Percentiles rank a stretch among this genome's conserved stretches.
phyloP scores from a whole-genome alignment of 1,140 invertebrate species.

The Hesperophylax magnus region DNA sequence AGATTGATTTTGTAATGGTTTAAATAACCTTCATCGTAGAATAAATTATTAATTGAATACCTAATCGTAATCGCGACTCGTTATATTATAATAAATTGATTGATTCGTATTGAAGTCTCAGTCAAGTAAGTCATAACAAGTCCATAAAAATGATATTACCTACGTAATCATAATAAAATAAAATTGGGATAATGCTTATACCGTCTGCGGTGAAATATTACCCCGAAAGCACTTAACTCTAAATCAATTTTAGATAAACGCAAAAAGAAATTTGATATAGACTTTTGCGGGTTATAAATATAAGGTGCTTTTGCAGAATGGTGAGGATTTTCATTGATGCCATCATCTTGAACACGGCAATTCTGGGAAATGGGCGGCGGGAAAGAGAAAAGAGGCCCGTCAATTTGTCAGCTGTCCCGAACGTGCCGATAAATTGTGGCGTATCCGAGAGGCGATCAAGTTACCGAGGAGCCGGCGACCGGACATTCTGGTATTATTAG shows the following conservation, averaged over 20 bases:
- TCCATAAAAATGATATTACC: too few relatives aligned
- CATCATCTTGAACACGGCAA: background rate
- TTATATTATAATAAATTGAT: too few relatives aligned
- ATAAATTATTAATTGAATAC: too few relatives aligned
- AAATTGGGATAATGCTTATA: too few relatives aligned
- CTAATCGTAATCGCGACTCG: too few relatives aligned
- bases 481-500: background rate
- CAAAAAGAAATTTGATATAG: background rate
- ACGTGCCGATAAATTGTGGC: background rate
- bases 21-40: too few relatives aligned
- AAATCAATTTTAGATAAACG: background rate
- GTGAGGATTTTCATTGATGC: background rate
- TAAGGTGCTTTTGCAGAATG: background rate
- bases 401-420: slow-evolving; percentile 1
- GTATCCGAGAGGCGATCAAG: background rate
- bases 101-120: too few relatives aligned
- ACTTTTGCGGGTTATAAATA: background rate
- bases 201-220: too few relatives aligned
- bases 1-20: too few relatives aligned
- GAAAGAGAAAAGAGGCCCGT: background rate
- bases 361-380: background rate
- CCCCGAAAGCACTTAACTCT: background rate
- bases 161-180: too few relatives aligned
- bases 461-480: too few relatives aligned
- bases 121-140: too few relatives aligned